These are phyloP conservation scores for Willowsia nigromaculata DNA, from an alignment of 2,888 invertebrate species.

Conservation along the genomic window DNA sequence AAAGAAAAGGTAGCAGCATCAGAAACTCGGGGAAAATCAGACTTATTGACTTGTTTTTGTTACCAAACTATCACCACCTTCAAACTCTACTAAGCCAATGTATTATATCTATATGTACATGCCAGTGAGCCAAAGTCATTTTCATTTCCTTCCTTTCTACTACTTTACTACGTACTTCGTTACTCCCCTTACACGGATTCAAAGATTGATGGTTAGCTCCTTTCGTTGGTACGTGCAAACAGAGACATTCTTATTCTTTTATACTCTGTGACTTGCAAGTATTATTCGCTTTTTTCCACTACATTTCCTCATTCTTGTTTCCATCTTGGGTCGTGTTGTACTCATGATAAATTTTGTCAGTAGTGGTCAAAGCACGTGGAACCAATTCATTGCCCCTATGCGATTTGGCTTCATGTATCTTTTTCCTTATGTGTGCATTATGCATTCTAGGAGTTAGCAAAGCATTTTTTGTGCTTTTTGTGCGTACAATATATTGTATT, in stretches of 20 bases:
- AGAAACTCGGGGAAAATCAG: not conserved
- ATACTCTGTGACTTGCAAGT: not conserved
- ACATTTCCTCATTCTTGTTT: slow-evolving; percentile 61
- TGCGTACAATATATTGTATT: not conserved
- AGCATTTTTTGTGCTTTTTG: not conserved
- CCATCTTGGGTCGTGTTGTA: slow-evolving; percentile 50
- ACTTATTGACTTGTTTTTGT: slow-evolving; percentile 40
- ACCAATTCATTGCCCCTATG: slow-evolving; percentile 75
- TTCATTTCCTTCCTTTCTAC: not conserved
- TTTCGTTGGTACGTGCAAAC: slow-evolving; percentile 5
- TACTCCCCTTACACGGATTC: not conserved
- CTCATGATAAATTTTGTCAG: slow-evolving; percentile 61
- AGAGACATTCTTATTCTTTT: slow-evolving; percentile 3
- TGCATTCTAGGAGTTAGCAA: slow-evolving; percentile 38
- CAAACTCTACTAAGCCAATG: not conserved
- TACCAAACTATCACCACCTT: slow-evolving; percentile 10
- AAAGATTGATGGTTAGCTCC: not conserved
- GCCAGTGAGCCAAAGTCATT: no score
- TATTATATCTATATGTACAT: not conserved
- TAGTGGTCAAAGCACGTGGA: slow-evolving; percentile 71
- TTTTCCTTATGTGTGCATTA: not conserved
- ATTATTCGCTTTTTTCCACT: slow-evolving; percentile 41
- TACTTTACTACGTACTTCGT: not conserved
- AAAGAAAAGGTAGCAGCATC: not conserved
- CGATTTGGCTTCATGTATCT: not conserved